Base-by-base conservation (phyloP, 2,888 invertebrate genomes). In the Bimastos eiseni region DNA sequence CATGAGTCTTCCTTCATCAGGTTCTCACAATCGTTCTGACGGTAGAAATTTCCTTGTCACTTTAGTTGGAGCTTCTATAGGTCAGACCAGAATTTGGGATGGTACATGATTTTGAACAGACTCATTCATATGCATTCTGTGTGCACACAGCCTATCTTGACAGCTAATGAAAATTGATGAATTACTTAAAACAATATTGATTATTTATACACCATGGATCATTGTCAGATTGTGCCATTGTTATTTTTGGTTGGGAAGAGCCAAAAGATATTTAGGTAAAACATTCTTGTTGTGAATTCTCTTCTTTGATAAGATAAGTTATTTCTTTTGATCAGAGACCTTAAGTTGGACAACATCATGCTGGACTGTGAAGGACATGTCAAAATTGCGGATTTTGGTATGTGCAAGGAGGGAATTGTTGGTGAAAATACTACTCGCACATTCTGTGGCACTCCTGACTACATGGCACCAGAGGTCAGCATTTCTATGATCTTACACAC, bases 311-410 rank as follows among this genome's bases (percentile, higher is more conserved):
- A n/a, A 70, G 6, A 11, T 70, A n/a, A 6, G 6, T 30, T 49
- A 49, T 49, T 70, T 70, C 70, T 70, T 30, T 70, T 11, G 1
- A 70, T 17, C 93, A 95, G 99, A 91, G 99, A 99, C 95, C 96
- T 99, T 93, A 99, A 99, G 95, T 96, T 99, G 93, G 99, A 99
- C 95, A 99, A 99, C 95, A 99, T 99, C 0, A 96, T 99, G 92
- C 96, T 99, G 91, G 99, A 99, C 95, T 97, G 97, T 93, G 99
- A 99, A 95, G 99, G 99, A 0, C 99, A 99, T 95, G 99, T 99
- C 93, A 99, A 99, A 96, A 89, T 91, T 33, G 99, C 99, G 19
- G 99, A 99, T 96, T 99, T 99, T 95, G 99, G 99, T 90, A 99
- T 99, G 99, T 99, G 99, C 95, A 99, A 99, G 94, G 99, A 99